Percentiles rank a stretch among this genome's conserved stretches.
These are phyloP conservation scores for Nycticryphes semicollaris DNA, from an alignment of 2,113 vertebrate genomes.

Conservation along the genomic window DNA sequence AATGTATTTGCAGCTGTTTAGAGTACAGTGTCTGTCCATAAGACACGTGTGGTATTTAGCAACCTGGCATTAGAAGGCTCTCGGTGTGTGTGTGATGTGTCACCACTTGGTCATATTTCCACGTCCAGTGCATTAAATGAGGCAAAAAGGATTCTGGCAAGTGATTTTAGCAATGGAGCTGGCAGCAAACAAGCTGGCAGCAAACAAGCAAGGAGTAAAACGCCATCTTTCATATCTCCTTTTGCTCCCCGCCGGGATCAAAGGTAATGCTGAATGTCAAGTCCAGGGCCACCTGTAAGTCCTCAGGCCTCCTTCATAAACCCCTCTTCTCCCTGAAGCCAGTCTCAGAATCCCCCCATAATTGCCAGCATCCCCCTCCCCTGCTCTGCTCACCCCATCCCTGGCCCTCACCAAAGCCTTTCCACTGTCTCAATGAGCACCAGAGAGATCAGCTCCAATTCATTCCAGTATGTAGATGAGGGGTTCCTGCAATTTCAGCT, in stretches of 20 bases:
- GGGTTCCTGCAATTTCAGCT: not conserved
- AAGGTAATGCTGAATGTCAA: not conserved
- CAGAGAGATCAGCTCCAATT: not conserved
- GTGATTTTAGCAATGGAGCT: not conserved
- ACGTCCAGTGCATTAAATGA: not conserved
- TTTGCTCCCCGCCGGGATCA: not conserved
- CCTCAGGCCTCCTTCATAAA: not conserved
- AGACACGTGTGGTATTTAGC: not conserved
- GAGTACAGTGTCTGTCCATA: not conserved
- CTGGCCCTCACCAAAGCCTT: not conserved
- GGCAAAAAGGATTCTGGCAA: not conserved
- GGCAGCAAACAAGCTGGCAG: not conserved
- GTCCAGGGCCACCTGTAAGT: not conserved
- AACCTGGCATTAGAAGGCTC: not conserved
- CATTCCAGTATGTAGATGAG: not conserved
- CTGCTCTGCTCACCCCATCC: not conserved
- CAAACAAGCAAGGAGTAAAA: not conserved
- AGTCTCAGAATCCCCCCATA: not conserved
- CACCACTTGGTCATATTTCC: not conserved
- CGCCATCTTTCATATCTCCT: not conserved
- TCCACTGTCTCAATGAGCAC: not conserved
- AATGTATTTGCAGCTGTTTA: not conserved
- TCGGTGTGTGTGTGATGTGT: not conserved
- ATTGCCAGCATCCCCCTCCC: not conserved
- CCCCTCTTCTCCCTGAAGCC: not conserved